A percentile compares a stretch with the other conserved stretches of the same genome.
These are phyloP conservation scores for Lymantria dispar DNA, from an alignment of 2,888 invertebrate genomes.

Conservation along the genomic window DNA sequence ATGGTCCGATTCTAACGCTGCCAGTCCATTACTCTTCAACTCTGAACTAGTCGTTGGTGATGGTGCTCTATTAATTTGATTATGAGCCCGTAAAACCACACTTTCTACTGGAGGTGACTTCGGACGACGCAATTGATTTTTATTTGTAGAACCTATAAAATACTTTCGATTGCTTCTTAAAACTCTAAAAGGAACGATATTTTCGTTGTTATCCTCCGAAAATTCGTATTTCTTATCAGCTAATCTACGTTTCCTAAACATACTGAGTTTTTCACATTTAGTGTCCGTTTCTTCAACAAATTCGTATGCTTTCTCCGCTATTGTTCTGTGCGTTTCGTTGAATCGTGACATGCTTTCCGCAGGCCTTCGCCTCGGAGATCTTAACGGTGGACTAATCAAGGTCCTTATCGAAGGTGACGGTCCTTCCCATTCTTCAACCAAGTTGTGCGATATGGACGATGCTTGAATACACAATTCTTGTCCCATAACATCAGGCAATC, in stretches of 20 bases:
- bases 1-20: constrained; percentile 58
- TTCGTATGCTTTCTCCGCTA: constrained; percentile 90
- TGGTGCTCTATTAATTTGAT: constrained; percentile 66
- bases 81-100: constrained; percentile 70
- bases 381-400: constrained; percentile 71
- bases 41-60: constrained; percentile 57
- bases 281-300: constrained; percentile 91
- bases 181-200: constrained; percentile 85
- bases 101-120: constrained; percentile 73
- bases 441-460: constrained; percentile 68
- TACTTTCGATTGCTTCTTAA: constrained; percentile 80
- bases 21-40: constrained; percentile 49
- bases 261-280: constrained; percentile 93
- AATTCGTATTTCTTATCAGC: constrained; percentile 97
- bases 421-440: constrained; percentile 80
- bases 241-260: constrained; percentile 90
- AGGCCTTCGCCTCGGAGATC: constrained; percentile 71
- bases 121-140: constrained; percentile 51
- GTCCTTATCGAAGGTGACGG: constrained; percentile 74
- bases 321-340: constrained; percentile 77
- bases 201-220: constrained; percentile 88
- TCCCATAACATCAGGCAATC: constrained; percentile 70
- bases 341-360: constrained; percentile 79
- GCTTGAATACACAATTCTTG: constrained; percentile 76
- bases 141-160: constrained; percentile 67